Evolutionary conservation across 2,797 vertebrate species (phyloP).

Genomic region (Chaenodraco wilsoni): DNA sequence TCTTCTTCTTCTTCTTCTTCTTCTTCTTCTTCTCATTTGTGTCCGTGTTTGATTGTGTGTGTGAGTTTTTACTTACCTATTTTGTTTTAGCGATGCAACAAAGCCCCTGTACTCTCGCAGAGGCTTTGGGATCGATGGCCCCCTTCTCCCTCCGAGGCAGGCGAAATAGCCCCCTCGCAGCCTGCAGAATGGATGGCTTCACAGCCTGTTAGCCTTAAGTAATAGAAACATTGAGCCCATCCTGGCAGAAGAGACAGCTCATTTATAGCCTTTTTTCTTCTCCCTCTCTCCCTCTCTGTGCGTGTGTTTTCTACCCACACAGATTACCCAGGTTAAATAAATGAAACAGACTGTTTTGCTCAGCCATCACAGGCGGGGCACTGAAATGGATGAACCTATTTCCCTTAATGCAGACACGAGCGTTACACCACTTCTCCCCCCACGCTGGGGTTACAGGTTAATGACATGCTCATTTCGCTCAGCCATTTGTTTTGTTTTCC

Average conservation of each 20-base stretch:
- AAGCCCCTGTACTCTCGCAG: slow-evolving; percentile 81
- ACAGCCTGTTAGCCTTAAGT: slow-evolving; percentile 99
- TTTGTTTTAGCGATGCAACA: slow-evolving; percentile 87
- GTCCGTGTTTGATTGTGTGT: slow-evolving; percentile 68
- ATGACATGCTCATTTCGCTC: slow-evolving; percentile 99
- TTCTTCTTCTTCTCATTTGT: slow-evolving; percentile 85
- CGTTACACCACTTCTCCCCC: slow-evolving; percentile 90
- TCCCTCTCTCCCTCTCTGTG: slow-evolving; percentile 58
- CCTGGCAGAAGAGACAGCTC: slow-evolving; percentile 98
- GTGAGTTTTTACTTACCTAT: slow-evolving; percentile 73
- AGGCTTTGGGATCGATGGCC: slow-evolving; percentile 87
- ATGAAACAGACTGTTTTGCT: slow-evolving; percentile 99
- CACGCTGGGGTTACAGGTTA: slow-evolving; percentile 99
- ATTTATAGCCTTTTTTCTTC: slow-evolving; percentile 92
- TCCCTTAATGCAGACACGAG: slow-evolving; percentile 98
- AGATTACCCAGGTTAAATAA: slow-evolving; percentile 99
- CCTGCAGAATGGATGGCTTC: slow-evolving; percentile 96
- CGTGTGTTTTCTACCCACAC: slow-evolving; percentile 87
- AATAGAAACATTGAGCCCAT: slow-evolving; percentile 99
- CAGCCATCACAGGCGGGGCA: slow-evolving; percentile 94
- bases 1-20: slow-evolving; percentile 82
- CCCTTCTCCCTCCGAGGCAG: slow-evolving; percentile 86
- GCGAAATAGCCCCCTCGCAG: slow-evolving; percentile 90
- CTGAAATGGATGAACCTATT: slow-evolving; percentile 98
- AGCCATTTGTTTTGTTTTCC: slow-evolving; percentile 99